Conservation (phyloP, 2,797 vertebrate species). For the Catamblyrhynchus diadema region DNA sequence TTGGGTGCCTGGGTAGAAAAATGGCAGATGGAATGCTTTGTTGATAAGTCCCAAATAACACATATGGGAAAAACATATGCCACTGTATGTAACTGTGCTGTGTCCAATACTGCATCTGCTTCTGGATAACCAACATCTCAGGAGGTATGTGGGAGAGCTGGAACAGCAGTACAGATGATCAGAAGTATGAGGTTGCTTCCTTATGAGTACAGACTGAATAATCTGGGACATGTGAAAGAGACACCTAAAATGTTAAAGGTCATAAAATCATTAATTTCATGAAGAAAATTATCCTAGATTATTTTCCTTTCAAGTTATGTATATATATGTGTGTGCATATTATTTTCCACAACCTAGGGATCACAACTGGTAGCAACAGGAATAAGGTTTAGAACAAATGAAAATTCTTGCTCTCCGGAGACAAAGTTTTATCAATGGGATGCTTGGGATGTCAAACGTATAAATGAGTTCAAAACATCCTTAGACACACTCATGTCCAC, state of each 20-base stretch:
- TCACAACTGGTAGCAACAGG: neutral
- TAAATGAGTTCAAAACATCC: neutral
- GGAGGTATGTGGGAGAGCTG: neutral
- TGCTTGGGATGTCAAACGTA: neutral
- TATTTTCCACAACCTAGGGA: neutral
- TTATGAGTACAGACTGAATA: neutral
- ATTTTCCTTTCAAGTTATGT: neutral
- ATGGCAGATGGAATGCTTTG: conserved; percentile 35
- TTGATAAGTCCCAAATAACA: neutral
- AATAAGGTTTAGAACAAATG: neutral
- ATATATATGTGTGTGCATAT: neutral
- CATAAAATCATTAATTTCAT: neutral
- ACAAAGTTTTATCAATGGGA: neutral
- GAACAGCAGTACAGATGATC: neutral
- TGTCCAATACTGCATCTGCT: neutral
- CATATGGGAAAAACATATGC: conserved; percentile 35
- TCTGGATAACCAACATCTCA: neutral
- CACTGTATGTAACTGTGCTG: neutral
- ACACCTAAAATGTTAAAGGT: neutral
- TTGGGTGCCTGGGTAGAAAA: neutral
- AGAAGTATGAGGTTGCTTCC: neutral
- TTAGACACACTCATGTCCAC: neutral
- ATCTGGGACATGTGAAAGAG: neutral
- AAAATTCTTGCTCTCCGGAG: neutral
- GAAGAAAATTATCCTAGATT: neutral